Percentiles rank a stretch among this genome's conserved stretches.
Conservation (phyloP, 1,140 invertebrate species). For the Bombus vancouverensis region DNA sequence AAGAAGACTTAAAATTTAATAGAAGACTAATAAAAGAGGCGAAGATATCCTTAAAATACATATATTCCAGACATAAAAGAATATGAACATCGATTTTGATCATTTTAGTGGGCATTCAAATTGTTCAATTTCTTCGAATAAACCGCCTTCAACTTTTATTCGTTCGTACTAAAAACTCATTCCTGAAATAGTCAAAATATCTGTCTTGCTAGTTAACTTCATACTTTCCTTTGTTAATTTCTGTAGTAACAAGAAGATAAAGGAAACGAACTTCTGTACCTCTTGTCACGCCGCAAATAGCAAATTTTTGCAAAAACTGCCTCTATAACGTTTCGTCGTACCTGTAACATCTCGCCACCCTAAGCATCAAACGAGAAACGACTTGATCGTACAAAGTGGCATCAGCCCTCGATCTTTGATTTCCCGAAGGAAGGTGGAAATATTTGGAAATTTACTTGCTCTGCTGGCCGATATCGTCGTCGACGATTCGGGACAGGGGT, state of each 20-base stretch:
- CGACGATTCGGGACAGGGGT: not conserved
- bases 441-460: conserved; percentile 28
- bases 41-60: not conserved
- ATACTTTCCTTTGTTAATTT: not conserved
- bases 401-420: not conserved
- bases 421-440: not conserved
- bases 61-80: not conserved
- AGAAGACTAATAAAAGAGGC: no score
- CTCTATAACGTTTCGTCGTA: not conserved
- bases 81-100: not conserved
- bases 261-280: not conserved
- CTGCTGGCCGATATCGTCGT: not conserved
- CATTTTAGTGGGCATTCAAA: not conserved
- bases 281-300: no score
- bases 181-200: not conserved
- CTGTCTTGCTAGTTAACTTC: not conserved
- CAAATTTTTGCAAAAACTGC: not conserved
- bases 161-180: no score
- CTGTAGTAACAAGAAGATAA: not conserved
- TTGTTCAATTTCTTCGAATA: no score
- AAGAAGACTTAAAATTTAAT: not conserved
- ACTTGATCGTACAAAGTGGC: conserved; percentile 20
- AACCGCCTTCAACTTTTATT: no score
- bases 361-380: not conserved
- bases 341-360: not conserved